phyloP scores from a whole-genome alignment of 2,113 vertebrate species.

The Heliornis fulica region DNA sequence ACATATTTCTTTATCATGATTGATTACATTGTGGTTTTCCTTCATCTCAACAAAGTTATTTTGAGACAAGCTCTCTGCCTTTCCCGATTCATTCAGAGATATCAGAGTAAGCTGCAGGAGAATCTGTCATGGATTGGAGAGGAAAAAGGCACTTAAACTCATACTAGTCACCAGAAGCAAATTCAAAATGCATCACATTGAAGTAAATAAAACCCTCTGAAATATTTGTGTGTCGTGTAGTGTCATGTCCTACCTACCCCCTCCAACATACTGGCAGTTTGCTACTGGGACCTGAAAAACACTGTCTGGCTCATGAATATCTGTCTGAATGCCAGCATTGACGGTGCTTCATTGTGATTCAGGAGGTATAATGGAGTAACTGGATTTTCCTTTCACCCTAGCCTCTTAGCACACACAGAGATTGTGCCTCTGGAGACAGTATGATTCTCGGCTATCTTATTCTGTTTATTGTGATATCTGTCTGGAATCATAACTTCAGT shows the following conservation, averaged over 20 bases:
- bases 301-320: not conserved
- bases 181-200: not conserved
- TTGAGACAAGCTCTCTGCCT: not conserved
- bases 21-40: not conserved
- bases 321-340: not conserved
- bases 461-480: not conserved
- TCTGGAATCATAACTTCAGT: not conserved
- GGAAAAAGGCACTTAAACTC: not conserved
- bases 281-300: not conserved
- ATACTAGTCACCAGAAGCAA: not conserved
- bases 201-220: not conserved
- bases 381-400: not conserved
- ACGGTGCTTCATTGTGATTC: constrained; percentile 15
- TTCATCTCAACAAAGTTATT: not conserved
- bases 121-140: not conserved
- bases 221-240: not conserved
- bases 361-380: not conserved
- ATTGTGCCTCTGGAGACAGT: not conserved
- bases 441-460: not conserved
- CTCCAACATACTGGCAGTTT: not conserved
- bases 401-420: not conserved
- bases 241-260: not conserved
- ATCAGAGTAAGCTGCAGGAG: not conserved
- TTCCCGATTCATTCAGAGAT: not conserved
- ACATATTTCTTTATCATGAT: not conserved